phyloP scores from a whole-genome alignment of 2,113 vertebrate species.

The Eupsittula cactorum region DNA sequence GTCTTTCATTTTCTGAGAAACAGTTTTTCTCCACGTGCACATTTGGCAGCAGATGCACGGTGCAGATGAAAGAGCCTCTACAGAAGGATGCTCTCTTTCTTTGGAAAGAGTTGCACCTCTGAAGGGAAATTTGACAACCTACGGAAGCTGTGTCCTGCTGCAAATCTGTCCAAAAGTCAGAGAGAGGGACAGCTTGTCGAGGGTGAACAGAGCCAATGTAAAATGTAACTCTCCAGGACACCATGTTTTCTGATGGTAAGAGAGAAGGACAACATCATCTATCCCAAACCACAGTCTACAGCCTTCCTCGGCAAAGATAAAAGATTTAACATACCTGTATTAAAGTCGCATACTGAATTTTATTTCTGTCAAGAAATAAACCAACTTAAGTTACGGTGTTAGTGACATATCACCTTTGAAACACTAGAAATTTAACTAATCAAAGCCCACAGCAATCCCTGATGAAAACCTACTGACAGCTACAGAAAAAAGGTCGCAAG shows the following conservation, averaged over 20 bases:
- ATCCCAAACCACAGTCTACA: background rate
- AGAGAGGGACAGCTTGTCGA: conserved; percentile 48
- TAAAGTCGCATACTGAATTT: background rate
- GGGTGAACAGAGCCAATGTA: conserved; percentile 43
- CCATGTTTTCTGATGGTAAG: conserved; percentile 16
- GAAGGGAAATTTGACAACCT: conserved; percentile 3
- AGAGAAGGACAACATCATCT: background rate
- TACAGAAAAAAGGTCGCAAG: background rate
- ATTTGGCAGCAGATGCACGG: background rate
- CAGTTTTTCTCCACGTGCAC: background rate
- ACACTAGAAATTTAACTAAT: background rate
- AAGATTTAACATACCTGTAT: background rate
- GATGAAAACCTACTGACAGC: background rate
- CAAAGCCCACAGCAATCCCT: background rate
- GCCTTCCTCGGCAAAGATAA: background rate
- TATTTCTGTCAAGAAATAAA: background rate
- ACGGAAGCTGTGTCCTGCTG: conserved; percentile 21
- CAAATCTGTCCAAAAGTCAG: conserved; percentile 20
- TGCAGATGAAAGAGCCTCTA: background rate
- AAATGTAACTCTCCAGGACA: conserved; percentile 55
- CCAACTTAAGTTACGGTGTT: background rate
- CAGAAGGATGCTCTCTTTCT: background rate
- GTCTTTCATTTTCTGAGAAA: background rate
- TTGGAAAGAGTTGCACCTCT: conserved; percentile 23
- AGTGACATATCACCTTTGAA: background rate